Percentiles rank a stretch among this genome's conserved stretches.
These are phyloP conservation scores for Podabrus alpinus DNA, from an alignment of 2,888 invertebrate genomes.

Conservation along the genomic window DNA sequence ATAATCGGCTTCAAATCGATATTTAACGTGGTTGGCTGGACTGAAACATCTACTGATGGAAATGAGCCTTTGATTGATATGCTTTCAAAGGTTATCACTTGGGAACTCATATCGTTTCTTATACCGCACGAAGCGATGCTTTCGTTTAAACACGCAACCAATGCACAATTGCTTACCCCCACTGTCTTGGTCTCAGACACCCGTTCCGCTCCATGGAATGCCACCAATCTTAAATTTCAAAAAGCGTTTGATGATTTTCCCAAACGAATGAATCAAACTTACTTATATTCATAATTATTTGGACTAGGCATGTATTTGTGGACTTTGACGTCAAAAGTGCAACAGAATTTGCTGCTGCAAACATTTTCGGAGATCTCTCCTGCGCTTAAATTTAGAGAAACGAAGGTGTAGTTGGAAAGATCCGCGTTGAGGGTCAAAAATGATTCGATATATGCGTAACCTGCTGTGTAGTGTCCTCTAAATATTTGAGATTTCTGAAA, in stretches of 20 bases:
- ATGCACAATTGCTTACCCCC: slow-evolving; percentile 37
- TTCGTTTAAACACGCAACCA: slow-evolving; percentile 34
- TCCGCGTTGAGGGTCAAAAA: slow-evolving; percentile 5
- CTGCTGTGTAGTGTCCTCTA: neutral
- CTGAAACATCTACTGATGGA: slow-evolving; percentile 16
- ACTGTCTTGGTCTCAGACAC: slow-evolving; percentile 18
- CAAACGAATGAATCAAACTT: slow-evolving; percentile 3
- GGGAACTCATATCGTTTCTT: slow-evolving; percentile 3
- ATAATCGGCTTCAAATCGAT: slow-evolving; percentile 32
- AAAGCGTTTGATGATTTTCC: neutral
- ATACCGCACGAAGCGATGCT: slow-evolving; percentile 31
- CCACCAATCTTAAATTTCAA: slow-evolving; percentile 30
- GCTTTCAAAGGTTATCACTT: slow-evolving; percentile 22
- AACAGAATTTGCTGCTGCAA: slow-evolving; percentile 33
- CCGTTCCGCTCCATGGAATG: slow-evolving; percentile 34
- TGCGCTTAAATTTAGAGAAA: slow-evolving; percentile 24
- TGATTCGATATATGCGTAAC: neutral
- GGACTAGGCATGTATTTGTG: slow-evolving; percentile 1
- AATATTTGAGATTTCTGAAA: neutral
- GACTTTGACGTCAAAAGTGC: slow-evolving; percentile 26
- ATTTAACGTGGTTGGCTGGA: slow-evolving; percentile 35
- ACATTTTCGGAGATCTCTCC: slow-evolving; percentile 16
- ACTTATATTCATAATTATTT: slow-evolving; percentile 29
- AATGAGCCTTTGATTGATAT: slow-evolving; percentile 28
- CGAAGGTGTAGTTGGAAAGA: slow-evolving; percentile 28